Conservation (phyloP, 92 coral and sea anemone species). For the Actinostola sp. region DNA sequence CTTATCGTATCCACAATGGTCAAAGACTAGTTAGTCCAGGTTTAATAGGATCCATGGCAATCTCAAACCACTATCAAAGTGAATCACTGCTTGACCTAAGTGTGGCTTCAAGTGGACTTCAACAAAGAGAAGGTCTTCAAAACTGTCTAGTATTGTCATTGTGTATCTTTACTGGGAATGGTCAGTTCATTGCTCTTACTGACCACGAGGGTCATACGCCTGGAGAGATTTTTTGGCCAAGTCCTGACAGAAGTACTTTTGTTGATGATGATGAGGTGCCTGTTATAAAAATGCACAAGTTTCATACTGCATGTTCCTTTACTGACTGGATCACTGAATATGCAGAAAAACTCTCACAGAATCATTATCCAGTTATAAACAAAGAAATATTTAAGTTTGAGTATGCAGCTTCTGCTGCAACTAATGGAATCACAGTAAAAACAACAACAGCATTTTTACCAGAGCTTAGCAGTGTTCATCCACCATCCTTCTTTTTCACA, state of each 20-base stretch:
- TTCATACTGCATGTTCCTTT: constrained; percentile 73
- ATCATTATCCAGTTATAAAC: constrained; percentile 76
- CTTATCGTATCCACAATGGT: constrained; percentile 90
- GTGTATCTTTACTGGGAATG: constrained; percentile 88
- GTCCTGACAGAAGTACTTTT: constrained; percentile 65
- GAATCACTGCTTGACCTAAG: constrained; percentile 83
- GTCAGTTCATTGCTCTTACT: constrained; percentile 93
- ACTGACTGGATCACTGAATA: constrained; percentile 80
- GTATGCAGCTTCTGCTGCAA: constrained; percentile 63
- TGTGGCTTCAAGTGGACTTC: constrained; percentile 73
- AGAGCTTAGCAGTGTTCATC: constrained; percentile 88
- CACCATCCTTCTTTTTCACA: constrained; percentile 93
- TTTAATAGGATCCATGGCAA: constrained; percentile 87
- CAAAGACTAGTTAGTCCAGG: constrained; percentile 92
- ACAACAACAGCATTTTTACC: constrained; percentile 94
- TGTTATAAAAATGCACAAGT: constrained; percentile 77
- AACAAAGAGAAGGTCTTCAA: constrained; percentile 72
- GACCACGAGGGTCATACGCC: constrained; percentile 83
- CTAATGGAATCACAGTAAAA: constrained; percentile 76
- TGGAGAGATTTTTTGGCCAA: constrained; percentile 95
- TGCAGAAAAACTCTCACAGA: constrained; percentile 71
- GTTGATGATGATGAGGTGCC: constrained; percentile 53
- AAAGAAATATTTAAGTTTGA: constrained; percentile 84
- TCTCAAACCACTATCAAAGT: constrained; percentile 90
- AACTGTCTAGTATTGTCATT: constrained; percentile 86